phyloP scores from a whole-genome alignment of 2,113 vertebrate species.

The Galeopterus variegatus region DNA sequence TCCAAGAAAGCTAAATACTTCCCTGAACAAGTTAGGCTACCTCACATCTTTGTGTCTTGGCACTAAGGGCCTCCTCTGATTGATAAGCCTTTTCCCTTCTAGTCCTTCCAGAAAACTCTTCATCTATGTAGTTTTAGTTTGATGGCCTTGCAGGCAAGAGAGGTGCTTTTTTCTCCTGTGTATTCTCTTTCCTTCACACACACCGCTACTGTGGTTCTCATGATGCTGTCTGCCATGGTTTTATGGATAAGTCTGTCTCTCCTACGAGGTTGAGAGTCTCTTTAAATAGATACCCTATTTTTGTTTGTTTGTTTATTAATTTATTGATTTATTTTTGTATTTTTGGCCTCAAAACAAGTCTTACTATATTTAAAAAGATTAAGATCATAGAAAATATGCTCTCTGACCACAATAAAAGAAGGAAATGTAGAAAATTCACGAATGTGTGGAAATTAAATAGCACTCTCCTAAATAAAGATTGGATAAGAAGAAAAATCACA shows the following conservation, averaged over 20 bases:
- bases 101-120: neutral
- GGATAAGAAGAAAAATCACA: too few species aligned
- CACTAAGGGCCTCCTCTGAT: neutral
- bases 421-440: too few species aligned
- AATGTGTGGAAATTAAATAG: too few species aligned
- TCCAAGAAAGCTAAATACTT: neutral
- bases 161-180: neutral
- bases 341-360: too few species aligned
- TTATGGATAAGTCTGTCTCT: neutral
- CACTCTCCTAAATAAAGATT: too few species aligned
- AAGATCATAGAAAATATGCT: too few species aligned
- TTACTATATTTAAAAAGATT: too few species aligned
- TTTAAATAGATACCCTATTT: neutral
- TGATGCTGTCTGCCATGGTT: neutral
- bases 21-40: neutral
- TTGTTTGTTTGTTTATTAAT: too few species aligned
- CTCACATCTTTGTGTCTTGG: neutral
- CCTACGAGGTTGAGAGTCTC: neutral
- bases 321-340: too few species aligned
- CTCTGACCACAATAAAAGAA: too few species aligned
- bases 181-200: neutral
- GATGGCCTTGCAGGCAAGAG: neutral
- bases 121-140: neutral
- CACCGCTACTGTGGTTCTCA: neutral
- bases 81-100: neutral